Evolutionary conservation across 2,888 invertebrate species (phyloP).

Genomic region (Malachius bipustulatus): DNA sequence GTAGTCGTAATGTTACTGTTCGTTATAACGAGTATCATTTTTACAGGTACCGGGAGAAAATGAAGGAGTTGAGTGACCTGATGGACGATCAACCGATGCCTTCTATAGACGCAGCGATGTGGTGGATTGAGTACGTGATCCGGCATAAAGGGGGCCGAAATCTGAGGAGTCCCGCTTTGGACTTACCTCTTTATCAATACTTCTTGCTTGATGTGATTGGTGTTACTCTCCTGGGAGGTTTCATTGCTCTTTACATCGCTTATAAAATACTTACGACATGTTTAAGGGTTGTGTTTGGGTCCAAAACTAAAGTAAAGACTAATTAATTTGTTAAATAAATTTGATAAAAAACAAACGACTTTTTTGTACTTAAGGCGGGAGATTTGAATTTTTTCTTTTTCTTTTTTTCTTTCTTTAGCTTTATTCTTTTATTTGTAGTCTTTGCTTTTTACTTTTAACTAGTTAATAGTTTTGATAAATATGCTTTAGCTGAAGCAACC

Average conservation of each 20-base stretch:
- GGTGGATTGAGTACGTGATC: slow-evolving; percentile 20
- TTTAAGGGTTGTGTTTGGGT: background rate
- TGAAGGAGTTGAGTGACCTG: slow-evolving; percentile 14
- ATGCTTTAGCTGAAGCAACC: no score
- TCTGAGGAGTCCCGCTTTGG: slow-evolving; percentile 16
- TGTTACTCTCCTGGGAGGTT: slow-evolving; percentile 1
- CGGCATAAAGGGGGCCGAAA: slow-evolving; percentile 18
- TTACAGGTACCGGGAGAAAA: slow-evolving; percentile 15
- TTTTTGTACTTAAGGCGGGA: no score
- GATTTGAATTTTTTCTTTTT: no score
- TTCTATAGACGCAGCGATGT: slow-evolving; percentile 16
- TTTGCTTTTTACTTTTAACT: no score
- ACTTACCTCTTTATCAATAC: slow-evolving; percentile 18
- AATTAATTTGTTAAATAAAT: no score
- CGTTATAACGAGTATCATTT: no score
- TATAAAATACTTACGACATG: background rate
- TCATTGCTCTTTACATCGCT: background rate
- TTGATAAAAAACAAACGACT: no score
- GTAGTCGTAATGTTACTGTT: background rate
- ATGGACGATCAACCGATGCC: slow-evolving; percentile 17
- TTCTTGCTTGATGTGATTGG: slow-evolving; percentile 16
- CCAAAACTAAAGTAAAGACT: background rate
- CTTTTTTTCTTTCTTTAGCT: no score
- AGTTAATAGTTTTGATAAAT: no score
- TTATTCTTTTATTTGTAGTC: no score